Percentiles rank a stretch among this genome's conserved stretches.
phyloP scores from a whole-genome alignment of 2,888 invertebrate species.

The Pogonocherus hispidulus region DNA sequence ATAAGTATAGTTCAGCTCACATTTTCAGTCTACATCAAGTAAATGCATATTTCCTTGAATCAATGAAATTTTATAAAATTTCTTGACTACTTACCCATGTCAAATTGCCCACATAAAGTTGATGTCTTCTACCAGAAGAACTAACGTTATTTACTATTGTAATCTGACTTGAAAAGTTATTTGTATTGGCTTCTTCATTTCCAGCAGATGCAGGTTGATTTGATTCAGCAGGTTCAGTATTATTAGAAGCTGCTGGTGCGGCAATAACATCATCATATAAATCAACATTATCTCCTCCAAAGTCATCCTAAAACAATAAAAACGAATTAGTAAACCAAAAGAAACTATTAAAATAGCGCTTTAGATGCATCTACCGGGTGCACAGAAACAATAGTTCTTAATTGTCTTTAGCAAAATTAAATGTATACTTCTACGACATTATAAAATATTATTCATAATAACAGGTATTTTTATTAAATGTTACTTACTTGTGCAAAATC shows the following conservation, averaged over 20 bases:
- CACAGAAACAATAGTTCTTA: not conserved
- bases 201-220: conserved; percentile 72
- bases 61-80: no score
- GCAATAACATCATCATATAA: conserved; percentile 96
- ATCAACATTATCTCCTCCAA: conserved; percentile 90
- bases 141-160: conserved; percentile 76
- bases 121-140: conserved; percentile 83
- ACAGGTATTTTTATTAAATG: conserved; percentile 20
- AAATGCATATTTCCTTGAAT: no score
- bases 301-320: conserved; percentile 76
- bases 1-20: no score
- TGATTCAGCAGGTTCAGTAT: conserved; percentile 73
- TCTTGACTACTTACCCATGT: conserved; percentile 86
- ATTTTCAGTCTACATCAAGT: no score
- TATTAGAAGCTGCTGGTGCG: conserved; percentile 77
- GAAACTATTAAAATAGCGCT: not conserved
- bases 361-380: not conserved
- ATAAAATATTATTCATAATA: no score
- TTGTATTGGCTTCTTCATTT: conserved; percentile 79
- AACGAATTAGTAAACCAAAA: not conserved
- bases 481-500: conserved; percentile 84
- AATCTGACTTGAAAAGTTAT: conserved; percentile 76
- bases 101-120: conserved; percentile 97
- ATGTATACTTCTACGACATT: no score
- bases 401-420: not conserved